Evolutionary conservation across 2,888 invertebrate genomes (phyloP), one percentile per base, ranked within the genome.

Genomic region (Volucella inanis): DNA sequence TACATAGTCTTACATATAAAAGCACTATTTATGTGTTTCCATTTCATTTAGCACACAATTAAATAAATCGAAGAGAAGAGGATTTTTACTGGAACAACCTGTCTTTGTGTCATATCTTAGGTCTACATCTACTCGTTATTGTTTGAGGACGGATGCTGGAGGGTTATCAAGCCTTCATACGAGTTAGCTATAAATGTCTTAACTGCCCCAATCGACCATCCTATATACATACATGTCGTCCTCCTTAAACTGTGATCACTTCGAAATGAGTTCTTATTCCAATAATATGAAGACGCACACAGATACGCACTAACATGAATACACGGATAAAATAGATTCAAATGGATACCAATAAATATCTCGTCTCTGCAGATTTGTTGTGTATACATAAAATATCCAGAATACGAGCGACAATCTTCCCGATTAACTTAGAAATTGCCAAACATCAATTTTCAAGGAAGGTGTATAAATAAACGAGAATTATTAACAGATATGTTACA

Each of bases 21-120:
- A 62, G 57, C 68, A 79, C 75, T 71, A 76, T 81, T 78, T 74
- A 82, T 62, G 79, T 80, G 89, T 91, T 90, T 89, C 90, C 90
- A 89, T 90, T 89, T 90, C 91, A 90, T 91, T 91, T 91, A 89
- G 90, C 90, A 91, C 90, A 90, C 90, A 90, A 91, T 91, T 90
- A 90, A 90, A 89, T 90, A 84, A 80, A 84, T 84, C 84, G 84
- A 70, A 71, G 75, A 71, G 75, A 80, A 70, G 57, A 70, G 70
- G 57, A 67, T 71, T 75, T 76, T 38, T 50, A 61, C 47, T 61
- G 49, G 39, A 57, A 76, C 39, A 80, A 71, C 80, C 75, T 65
- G 70, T 74, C 54, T 59, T 18, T 38, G 10, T 31, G 43, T 39
- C 54, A 50, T 8, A 55, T 57, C 59, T 15, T 59, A n/a, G 4